Evolutionary conservation across 2,113 vertebrate genomes (phyloP).

Genomic region (Lathamus discolor): DNA sequence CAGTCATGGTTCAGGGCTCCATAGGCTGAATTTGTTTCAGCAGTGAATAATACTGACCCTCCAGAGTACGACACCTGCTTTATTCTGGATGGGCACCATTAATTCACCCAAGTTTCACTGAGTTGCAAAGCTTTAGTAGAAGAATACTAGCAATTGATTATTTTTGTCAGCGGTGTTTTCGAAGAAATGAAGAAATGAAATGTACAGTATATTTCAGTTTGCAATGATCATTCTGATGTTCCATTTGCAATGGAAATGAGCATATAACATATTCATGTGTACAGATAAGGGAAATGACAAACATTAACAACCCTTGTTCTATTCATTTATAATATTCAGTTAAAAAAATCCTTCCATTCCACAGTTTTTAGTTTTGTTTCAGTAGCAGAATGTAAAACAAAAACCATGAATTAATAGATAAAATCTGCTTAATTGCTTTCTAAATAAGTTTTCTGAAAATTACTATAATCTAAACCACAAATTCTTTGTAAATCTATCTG

Average conservation of each 20-base stretch:
- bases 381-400: constrained; percentile 22
- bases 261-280: constrained; percentile 66
- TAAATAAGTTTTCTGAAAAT: constrained; percentile 40
- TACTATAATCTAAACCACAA: constrained; percentile 5
- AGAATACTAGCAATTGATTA: neutral
- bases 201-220: constrained; percentile 48
- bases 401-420: constrained; percentile 18
- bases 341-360: constrained; percentile 47
- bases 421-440: constrained; percentile 39
- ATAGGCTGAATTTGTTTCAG: neutral
- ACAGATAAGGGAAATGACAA: constrained; percentile 65
- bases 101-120: neutral
- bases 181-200: constrained; percentile 38
- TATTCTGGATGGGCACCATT: constrained; percentile 17
- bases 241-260: constrained; percentile 61
- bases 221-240: constrained; percentile 44
- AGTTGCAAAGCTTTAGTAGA: constrained; percentile 1
- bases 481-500: neutral
- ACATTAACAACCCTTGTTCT: constrained; percentile 61
- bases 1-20: neutral
- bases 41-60: neutral
- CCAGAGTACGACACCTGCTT: neutral
- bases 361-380: constrained; percentile 53
- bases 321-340: constrained; percentile 61
- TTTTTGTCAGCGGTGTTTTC: constrained; percentile 15